A percentile compares a stretch with the other conserved stretches of the same genome.
Conservation (phyloP, 2,113 vertebrate genomes). For the Sisor rabdophorus region DNA sequence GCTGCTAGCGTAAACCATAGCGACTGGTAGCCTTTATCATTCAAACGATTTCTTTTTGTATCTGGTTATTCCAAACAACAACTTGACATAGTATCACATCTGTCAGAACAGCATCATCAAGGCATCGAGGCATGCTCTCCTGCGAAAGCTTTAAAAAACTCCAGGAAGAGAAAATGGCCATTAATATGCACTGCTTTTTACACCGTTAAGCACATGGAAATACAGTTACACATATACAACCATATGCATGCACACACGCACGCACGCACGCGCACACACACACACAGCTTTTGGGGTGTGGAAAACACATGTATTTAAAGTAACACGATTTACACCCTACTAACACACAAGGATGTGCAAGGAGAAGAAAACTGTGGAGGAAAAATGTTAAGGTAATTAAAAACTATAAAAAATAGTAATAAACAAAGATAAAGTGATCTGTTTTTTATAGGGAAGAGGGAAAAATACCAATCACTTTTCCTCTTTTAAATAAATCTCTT, state of each 20-base stretch:
- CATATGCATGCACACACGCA: conserved; percentile 3
- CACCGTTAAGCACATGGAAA: not conserved
- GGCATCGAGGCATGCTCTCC: too few relatives aligned
- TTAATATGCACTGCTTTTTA: conserved; percentile 19
- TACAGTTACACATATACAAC: too few relatives aligned
- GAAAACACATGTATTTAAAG: conserved; percentile 69
- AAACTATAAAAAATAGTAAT: too few relatives aligned
- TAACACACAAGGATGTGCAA: conserved; percentile 39
- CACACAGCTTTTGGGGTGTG: conserved; percentile 49
- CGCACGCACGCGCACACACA: conserved; percentile 22
- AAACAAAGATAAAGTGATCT: too few relatives aligned
- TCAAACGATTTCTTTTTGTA: conserved; percentile 31
- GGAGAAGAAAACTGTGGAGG: conserved; percentile 42
- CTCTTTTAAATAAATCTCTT: too few relatives aligned
- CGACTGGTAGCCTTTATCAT: conserved; percentile 36
- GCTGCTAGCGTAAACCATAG: conserved; percentile 15
- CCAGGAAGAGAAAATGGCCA: not conserved
- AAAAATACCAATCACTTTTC: too few relatives aligned
- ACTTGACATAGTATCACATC: conserved; percentile 17
- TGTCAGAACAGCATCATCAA: conserved; percentile 21
- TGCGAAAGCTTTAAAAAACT: not conserved
- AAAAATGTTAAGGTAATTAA: too few relatives aligned
- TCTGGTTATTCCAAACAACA: conserved; percentile 33
- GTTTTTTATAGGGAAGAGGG: too few relatives aligned
- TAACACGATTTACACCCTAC: conserved; percentile 67